Evolutionary conservation across 2,797 vertebrate species (phyloP), one percentile per base, ranked within the genome.

Genomic region (Arrhamphus sclerolepis): DNA sequence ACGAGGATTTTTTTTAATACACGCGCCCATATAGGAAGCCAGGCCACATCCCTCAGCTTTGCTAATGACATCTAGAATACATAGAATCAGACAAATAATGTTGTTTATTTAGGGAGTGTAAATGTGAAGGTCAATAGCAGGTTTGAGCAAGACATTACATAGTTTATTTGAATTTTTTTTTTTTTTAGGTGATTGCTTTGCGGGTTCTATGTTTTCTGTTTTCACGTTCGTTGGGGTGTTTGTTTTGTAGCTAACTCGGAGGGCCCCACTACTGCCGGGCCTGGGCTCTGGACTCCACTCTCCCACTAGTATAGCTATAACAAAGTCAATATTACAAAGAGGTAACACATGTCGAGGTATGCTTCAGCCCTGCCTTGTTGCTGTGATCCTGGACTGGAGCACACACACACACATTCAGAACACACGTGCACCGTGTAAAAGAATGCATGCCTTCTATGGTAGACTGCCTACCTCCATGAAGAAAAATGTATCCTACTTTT

Each of bases 291-390:
- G 82, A 85, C 87, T 86, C 62, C 41, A 60, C 81, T 89, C 89
- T 91, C 88, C 89, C 84, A 89, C 87, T 92, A 86, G 87, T 90
- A 88, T 89, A 90, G 85, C 83, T 85, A 69, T 91, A 89, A 91
- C 86, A 89, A 91, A 91, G 89, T 91, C 89, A 92, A 93, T 87
- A 92, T 89, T 84, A 89, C 86, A 92, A 92, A 92, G 89, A 89
- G 86, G 89, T 92, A 92, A 92, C 91, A 93, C 86, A 92, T 93
- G 91, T 92, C 65, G 87, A 90, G 89, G 87, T 91, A 90, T 87
- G 88, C 82, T 89, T 77, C 77, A 66, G 89, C 86, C 80, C 82
- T 86, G 83, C 86, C 80, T 78, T 65, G 76, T 66, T 80, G 86
- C 89, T 89, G 78, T 86, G 85, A 86, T 86, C 78, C 78, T 62